phyloP scores from a whole-genome alignment of 2,113 vertebrate species.

The Nycticryphes semicollaris region DNA sequence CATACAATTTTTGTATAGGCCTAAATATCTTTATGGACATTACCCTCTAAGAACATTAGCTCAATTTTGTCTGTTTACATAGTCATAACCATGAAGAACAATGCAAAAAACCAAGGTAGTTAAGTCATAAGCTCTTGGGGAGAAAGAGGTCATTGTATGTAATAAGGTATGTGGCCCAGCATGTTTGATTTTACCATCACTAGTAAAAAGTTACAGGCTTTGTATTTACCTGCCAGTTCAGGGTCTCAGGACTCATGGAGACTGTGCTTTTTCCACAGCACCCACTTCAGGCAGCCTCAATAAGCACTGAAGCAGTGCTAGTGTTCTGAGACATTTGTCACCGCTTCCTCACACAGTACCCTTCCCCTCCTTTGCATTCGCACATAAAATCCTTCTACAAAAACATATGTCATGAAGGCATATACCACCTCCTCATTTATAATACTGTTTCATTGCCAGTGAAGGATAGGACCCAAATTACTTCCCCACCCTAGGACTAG shows the following conservation, averaged over 20 bases:
- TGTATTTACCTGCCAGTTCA: neutral
- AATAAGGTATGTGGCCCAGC: neutral
- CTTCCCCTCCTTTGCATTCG: neutral
- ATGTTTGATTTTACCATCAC: neutral
- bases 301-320: neutral
- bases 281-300: neutral
- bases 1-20: neutral
- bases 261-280: neutral
- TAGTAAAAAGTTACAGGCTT: neutral
- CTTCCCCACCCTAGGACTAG: neutral
- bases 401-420: neutral
- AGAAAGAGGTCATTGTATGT: neutral
- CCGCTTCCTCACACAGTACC: neutral
- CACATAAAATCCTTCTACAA: neutral
- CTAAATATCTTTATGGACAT: neutral
- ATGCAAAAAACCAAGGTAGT: neutral
- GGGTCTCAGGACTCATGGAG: neutral
- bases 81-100: neutral
- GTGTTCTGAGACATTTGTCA: neutral
- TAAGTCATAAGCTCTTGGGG: neutral
- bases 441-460: neutral
- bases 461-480: neutral
- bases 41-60: neutral
- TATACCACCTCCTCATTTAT: neutral
- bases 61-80: neutral